Evolutionary conservation across 2,888 invertebrate genomes (phyloP), one percentile per base, ranked within the genome.

Genomic region (Patella depressa): DNA sequence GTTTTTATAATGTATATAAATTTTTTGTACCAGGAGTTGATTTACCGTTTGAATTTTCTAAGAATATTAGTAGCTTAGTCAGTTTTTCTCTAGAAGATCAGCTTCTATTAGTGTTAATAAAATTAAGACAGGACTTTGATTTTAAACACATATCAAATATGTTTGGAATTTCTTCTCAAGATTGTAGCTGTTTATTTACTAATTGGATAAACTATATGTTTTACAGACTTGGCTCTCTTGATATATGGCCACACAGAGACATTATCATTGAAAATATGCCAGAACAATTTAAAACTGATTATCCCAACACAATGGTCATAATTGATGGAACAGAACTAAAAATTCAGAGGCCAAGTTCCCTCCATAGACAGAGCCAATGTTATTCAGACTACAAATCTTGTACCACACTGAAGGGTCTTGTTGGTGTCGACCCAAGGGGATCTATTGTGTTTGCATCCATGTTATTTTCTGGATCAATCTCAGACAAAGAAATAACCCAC

Each of bases 351-450:
- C 74, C 74, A 74, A 57, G 57, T 57, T 11, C 29, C 15, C 57
- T 74, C n/a, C 34, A 59, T 17, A 15, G 29, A 9, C 55, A 78
- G 57, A 71, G 73, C 17, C 74, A 76, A 34, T 65, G 57, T 70
- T 81, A 76, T 72, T 76, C 74, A 24, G 77, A 80, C 54, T 80
- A 79, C 34, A 81, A 81, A 69, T 78, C 80, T 9, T 65, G 55
- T n/a, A 81, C 71, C 24, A 79, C 80, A 11, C 69, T 78, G 15
- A 80, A 78, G 65, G 69, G 54, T 53, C 55, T 81, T 14, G 76
- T 78, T 54, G 78, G 29, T 24, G 24, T 72, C 74, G 77, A 78
- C 57, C 79, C 81, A 17, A 57, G 77, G n/a, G 79, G 79, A 15
- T 76, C 78, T 24, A 34, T 79, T 45, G 77, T 81, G n/a, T 79